Evolutionary conservation across 1,140 invertebrate species (phyloP).

Genomic region (Thaumatotibia leucotreta): DNA sequence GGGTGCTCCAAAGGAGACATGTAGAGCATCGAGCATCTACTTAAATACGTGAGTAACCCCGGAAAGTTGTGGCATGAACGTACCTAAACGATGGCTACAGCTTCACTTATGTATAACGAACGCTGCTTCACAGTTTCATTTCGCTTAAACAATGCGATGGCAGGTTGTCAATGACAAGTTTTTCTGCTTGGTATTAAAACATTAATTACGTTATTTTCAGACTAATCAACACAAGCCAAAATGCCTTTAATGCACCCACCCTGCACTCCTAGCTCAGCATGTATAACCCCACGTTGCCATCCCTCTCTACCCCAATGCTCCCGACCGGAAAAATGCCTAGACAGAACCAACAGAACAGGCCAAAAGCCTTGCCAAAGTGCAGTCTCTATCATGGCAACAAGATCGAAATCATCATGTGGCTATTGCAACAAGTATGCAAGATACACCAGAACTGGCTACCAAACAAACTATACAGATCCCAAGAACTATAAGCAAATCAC

Average conservation of each 20-base stretch:
- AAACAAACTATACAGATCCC: slow-evolving; percentile 15
- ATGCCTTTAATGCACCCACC: slow-evolving; percentile 59
- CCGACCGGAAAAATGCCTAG: slow-evolving; percentile 58
- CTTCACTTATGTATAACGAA: too few species aligned
- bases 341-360: slow-evolving; percentile 47
- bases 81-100: too few species aligned
- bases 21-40: too few species aligned
- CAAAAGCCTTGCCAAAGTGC: slow-evolving; percentile 55
- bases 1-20: too few species aligned
- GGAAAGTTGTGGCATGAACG: too few species aligned
- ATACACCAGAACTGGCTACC: not conserved
- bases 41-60: too few species aligned
- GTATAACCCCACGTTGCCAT: slow-evolving; percentile 51
- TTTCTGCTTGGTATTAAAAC: too few species aligned
- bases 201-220: slow-evolving; percentile 30
- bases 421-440: slow-evolving; percentile 42
- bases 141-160: too few species aligned
- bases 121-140: too few species aligned
- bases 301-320: slow-evolving; percentile 51
- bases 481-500: slow-evolving; percentile 35
- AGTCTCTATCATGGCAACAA: slow-evolving; percentile 55
- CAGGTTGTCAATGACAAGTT: too few species aligned
- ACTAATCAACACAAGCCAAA: slow-evolving; percentile 26
- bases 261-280: slow-evolving; percentile 56
- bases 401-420: slow-evolving; percentile 42